Base-by-base conservation (phyloP, 1,140 invertebrate genomes). In the Tribolium castaneum region DNA sequence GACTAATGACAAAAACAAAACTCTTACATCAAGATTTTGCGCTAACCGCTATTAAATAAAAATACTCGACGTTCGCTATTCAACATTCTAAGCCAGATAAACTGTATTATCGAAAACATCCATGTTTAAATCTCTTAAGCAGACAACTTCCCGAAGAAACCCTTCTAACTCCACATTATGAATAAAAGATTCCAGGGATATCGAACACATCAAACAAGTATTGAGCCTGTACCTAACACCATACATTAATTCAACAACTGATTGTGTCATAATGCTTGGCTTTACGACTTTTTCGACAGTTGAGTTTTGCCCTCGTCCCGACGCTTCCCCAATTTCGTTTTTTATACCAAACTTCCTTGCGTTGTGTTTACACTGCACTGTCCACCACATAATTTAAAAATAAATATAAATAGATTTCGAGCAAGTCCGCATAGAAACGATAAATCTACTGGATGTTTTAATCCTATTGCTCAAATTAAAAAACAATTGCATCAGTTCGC, bases 231-330 rank as follows among this genome's bases (percentile, higher is more conserved):
- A 45, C 39, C 39, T 45, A 66, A 66, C 16, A 66, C 59, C 14
- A 66, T 66, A 66, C 59, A 66, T 66, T 66, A 66, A 66, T 66
- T 66, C 59, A 66, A 66, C 59, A 66, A 66, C 59, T 66, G 59
- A 66, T 66, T 66, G 59, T 66, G 59, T n/a, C 30, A 35, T 66
- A 66, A 66, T 66, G 59, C 59, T 12, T 5, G 59, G 4, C 59
- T 30, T 66, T 66, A 35, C 59, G 59, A 22, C 54, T 66, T 14
- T 66, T 35, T 35, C 56, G 7, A 14, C 4, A 34, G n/a, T 25
- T 6, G 59, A 59, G 19, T 30, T 59, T 39, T 14, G 10, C 59
- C 16, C 54, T 3, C 10, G 1, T 54, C 52, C 12, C 19, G 6
- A 22, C 16, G 6, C 54, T 59, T 59, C 59, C 1, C 14, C 34